These are phyloP conservation scores for Meteorus colon DNA, from an alignment of 2,888 invertebrate genomes.

Conservation along the genomic window DNA sequence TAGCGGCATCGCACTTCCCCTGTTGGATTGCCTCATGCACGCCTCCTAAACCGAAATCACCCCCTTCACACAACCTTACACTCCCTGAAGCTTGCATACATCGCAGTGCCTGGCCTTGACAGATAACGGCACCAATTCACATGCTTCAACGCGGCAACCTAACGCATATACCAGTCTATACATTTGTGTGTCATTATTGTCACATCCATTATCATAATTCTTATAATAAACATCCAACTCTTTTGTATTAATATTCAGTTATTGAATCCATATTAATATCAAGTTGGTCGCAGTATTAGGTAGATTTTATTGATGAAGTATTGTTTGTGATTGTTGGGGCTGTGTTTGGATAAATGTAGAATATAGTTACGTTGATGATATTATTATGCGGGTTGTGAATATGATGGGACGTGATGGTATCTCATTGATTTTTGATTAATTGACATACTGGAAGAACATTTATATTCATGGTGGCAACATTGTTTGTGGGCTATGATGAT, in stretches of 20 bases:
- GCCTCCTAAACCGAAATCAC: conserved; percentile 41
- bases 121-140: conserved; percentile 49
- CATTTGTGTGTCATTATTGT: conserved; percentile 28
- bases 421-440: too few relatives aligned
- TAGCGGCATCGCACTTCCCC: conserved; percentile 16
- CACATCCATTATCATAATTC: conserved; percentile 18
- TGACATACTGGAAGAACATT: too few relatives aligned
- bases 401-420: too few relatives aligned
- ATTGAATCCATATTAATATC: not conserved
- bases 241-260: not conserved
- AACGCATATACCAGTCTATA: conserved; percentile 16
- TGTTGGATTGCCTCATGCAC: conserved; percentile 9
- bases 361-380: too few relatives aligned
- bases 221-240: not conserved
- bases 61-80: conserved; percentile 40
- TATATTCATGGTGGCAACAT: too few relatives aligned
- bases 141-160: conserved; percentile 30
- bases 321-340: too few relatives aligned
- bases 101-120: conserved; percentile 49
- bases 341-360: too few relatives aligned
- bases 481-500: too few relatives aligned
- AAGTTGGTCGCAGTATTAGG: too few relatives aligned
- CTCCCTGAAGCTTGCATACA: conserved; percentile 41
- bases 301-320: too few relatives aligned
- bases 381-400: too few relatives aligned